Base-by-base conservation (phyloP, 2,888 invertebrate genomes). In the Muscina levida region DNA sequence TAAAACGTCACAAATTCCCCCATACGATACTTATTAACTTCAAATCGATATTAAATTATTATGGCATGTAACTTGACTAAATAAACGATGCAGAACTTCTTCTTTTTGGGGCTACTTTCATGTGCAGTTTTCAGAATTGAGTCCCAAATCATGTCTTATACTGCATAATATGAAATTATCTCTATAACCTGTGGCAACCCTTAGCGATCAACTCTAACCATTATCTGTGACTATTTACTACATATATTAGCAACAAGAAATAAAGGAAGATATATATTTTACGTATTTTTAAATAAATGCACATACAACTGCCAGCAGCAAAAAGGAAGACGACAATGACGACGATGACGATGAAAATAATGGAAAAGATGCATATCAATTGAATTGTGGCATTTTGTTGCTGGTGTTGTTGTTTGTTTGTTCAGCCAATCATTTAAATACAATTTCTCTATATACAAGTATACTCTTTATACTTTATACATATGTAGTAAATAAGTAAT, bases 301-400 rank as follows among this genome's bases (percentile, higher is more conserved):
- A 56, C 24, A 56, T n/a, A 57, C 37, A 31, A 13, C 15, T 26
- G 10, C n/a, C 15, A n/a, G n/a, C 15, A 57, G 6, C n/a, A 31
- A 1, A 57, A 59, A 39, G 31, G 31, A 59, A 59, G 37, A 75
- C 66, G 24, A 44, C n/a, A 75, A 22, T 24, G 72, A 46, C 15
- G 8, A 70, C 51, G 17, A 70, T 65, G 62, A 19, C 39, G 22
- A 19, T 15, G 62, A 62, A 62, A 62, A 62, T 62, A 62, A 62
- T 62, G 62, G 62, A 76, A 57, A 76, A 80, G 80, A 80, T 80
- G 77, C 76, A 77, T 77, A 80, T 80, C 73, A 80, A 73, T 76
- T 80, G 72, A 77, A 71, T 59, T 73, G 77, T 80, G 76, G 77
- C 70, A 73, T 66, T 67, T 31, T 5, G 31, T 31, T 31, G 8